phyloP scores from a whole-genome alignment of 2,888 invertebrate genomes.

The Machimus rusticus region DNA sequence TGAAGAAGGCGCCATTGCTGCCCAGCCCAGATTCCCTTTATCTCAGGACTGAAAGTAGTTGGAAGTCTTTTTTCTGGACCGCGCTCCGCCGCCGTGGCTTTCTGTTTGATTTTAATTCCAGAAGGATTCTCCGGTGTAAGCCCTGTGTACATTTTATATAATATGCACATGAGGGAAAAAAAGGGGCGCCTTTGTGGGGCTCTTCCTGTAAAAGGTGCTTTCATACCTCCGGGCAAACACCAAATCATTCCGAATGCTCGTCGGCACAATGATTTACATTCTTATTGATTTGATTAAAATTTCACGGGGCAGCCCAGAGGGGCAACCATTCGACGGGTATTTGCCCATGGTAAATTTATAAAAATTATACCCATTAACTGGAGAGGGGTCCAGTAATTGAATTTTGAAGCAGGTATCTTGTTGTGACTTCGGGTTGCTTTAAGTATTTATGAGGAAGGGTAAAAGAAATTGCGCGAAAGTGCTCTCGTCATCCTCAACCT shows the following conservation, averaged over 20 bases:
- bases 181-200: neutral
- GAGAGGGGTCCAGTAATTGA: neutral
- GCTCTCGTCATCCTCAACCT: neutral
- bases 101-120: slow-evolving; percentile 32
- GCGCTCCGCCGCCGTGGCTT: neutral
- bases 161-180: slow-evolving; percentile 12
- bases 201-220: neutral
- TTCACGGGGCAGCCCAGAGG: neutral
- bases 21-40: neutral
- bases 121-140: neutral
- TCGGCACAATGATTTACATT: neutral
- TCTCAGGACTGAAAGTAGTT: neutral
- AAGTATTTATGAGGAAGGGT: neutral
- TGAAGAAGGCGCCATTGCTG: neutral
- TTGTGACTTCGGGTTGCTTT: neutral
- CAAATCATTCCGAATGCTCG: neutral
- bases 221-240: neutral
- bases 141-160: neutral
- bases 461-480: neutral
- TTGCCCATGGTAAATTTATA: neutral
- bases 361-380: neutral
- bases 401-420: neutral
- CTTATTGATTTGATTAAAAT: neutral
- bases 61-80: neutral
- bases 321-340: neutral